Conservation (phyloP, 2,797 vertebrate species). For the Arremon aurantiirostris region DNA sequence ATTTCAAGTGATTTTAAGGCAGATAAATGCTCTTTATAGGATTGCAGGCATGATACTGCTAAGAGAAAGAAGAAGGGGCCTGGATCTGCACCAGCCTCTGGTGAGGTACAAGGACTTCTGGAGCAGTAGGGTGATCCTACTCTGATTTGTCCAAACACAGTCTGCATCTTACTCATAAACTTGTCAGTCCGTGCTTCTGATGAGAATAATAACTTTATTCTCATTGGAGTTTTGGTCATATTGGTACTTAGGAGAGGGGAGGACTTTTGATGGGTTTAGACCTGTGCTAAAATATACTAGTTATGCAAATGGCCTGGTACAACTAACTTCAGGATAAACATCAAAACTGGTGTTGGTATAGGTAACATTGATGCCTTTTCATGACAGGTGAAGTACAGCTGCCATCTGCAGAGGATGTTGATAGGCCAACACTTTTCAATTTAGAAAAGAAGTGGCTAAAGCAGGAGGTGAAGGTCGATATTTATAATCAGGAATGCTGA, state of each 20-base stretch:
- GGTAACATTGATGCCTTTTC: not conserved
- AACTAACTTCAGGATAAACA: not conserved
- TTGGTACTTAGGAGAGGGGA: not conserved
- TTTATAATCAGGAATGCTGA: not conserved
- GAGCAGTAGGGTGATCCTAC: not conserved
- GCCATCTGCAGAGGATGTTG: not conserved
- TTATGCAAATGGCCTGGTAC: not conserved
- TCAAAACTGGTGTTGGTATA: not conserved
- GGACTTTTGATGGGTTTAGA: not conserved
- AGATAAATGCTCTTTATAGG: not conserved
- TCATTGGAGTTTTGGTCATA: not conserved
- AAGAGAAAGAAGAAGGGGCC: not conserved
- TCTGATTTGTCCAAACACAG: not conserved
- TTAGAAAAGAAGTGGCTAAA: not conserved
- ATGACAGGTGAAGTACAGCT: not conserved
- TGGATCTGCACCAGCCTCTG: not conserved
- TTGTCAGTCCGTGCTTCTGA: not conserved
- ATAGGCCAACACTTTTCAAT: not conserved
- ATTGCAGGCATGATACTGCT: not conserved
- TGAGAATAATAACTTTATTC: not conserved
- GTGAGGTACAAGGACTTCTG: not conserved
- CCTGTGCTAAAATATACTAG: not conserved
- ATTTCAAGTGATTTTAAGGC: not conserved
- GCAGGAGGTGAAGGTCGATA: not conserved
- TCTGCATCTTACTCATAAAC: not conserved